Base-by-base conservation (phyloP, 2,888 invertebrate genomes). In the Drosophila subsilvestris region DNA sequence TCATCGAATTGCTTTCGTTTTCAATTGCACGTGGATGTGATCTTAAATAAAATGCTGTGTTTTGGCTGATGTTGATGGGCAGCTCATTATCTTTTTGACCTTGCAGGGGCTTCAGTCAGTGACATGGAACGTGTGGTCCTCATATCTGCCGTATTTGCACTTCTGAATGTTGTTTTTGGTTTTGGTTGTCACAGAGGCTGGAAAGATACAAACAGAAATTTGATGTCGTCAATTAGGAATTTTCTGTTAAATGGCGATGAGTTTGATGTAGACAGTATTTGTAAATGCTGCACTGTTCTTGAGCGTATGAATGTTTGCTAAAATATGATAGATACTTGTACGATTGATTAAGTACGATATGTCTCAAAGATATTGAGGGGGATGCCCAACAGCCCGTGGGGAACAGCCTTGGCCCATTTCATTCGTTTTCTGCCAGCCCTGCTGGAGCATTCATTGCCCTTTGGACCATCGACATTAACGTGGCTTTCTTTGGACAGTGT, bases 1-100 rank as follows among this genome's bases (percentile, higher is more conserved):
- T 65, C 72, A 42, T 63, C 32, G 32, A 59, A 60, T 57, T 63
- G 56, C 55, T 63, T 45, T 50, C 51, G 58, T 29, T 57, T 69
- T 72, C 76, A 79, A 80, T 78, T 74, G 60, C 53, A 25, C 32
- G 49, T 14, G 60, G 55, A 43, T 60, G 50, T 22, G 17, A 10
- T 55, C 25, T 14, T 27, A 6, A 50, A 49, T 49, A 25, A 20
- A 22, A 14, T 29, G 17, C 55, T 37, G 20, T n/a, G 18, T 4
- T 54, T 43, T 56, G 25, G 27, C 29, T 53, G 71, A 80, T 71
- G 61, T 67, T 63, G 18, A 32, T 45, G 29, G 17, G 9, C 20
- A 17, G 20, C 29, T 51, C 50, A 62, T 47, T 20, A 51, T 42
- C 43, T 56, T 10, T 66, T n/a, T 20, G 18, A 18, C 17, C 43